Percentiles rank a stretch among this genome's conserved stretches.
These are phyloP conservation scores for Hypselothyrea guttata DNA, from an alignment of 2,888 invertebrate genomes.

Conservation along the genomic window DNA sequence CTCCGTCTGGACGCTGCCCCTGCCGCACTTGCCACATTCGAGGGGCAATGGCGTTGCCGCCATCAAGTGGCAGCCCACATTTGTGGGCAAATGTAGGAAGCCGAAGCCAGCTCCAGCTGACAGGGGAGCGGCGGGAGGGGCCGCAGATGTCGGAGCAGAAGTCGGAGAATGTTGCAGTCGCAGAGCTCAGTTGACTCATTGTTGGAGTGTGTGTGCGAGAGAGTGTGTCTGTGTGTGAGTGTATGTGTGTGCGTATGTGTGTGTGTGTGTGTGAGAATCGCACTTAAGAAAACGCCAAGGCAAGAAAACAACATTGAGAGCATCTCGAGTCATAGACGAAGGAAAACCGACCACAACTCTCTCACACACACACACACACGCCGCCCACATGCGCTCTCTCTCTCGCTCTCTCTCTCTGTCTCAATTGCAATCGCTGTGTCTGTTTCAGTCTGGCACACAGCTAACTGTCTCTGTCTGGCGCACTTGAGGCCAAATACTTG, in stretches of 20 bases:
- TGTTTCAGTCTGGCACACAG: constrained; percentile 20
- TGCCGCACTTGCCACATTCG: too few relatives aligned
- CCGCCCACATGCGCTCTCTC: constrained; percentile 14
- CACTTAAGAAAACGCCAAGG: constrained; percentile 66
- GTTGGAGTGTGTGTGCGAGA: constrained; percentile 9
- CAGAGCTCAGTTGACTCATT: constrained; percentile 43
- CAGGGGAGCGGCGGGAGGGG: background rate
- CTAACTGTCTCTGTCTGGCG: constrained; percentile 47
- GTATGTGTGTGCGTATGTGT: constrained; percentile 7
- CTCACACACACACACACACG: constrained; percentile 15
- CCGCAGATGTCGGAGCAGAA: background rate
- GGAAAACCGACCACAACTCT: constrained; percentile 45
- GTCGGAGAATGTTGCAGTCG: constrained; percentile 20
- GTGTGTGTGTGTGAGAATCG: constrained; percentile 32
- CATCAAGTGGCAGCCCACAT: constrained; percentile 75
- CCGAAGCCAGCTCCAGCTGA: background rate
- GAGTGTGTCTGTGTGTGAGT: constrained; percentile 2
- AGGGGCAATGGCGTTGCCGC: constrained; percentile 61
- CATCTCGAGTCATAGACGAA: constrained; percentile 40
- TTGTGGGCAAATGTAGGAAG: constrained; percentile 56
- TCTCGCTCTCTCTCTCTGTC: constrained; percentile 57
- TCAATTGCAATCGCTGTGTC: constrained; percentile 53
- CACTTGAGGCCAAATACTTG: constrained; percentile 73
- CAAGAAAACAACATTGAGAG: constrained; percentile 49
- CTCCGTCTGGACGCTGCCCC: constrained; percentile 43